phyloP scores from a whole-genome alignment of 1,140 invertebrate species.

The Caenorhabditis remanei region DNA sequence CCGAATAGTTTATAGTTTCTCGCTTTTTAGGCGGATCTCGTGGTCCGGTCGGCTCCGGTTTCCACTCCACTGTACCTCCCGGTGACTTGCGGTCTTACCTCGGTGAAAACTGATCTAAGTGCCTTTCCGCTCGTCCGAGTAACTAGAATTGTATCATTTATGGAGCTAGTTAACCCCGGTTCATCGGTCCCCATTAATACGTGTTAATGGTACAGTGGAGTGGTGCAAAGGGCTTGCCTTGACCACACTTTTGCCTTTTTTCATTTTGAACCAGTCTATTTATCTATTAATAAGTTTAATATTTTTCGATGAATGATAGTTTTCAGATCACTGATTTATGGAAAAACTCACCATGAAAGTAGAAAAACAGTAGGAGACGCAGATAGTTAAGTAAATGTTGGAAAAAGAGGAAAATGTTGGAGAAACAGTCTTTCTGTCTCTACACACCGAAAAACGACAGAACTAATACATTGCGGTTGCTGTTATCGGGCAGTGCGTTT shows the following conservation, averaged over 20 bases:
- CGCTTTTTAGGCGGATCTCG: not conserved
- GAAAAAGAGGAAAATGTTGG: not conserved
- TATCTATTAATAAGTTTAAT: not conserved
- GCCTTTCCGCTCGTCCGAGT: not conserved
- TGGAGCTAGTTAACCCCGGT: not conserved
- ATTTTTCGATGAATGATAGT: not conserved
- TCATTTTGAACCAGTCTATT: not conserved
- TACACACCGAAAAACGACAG: conserved; percentile 26
- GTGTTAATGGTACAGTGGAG: not conserved
- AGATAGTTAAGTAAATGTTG: conserved; percentile 29
- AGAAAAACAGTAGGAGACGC: conserved; percentile 20
- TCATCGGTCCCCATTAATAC: no score
- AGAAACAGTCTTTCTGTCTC: not conserved
- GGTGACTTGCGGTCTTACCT: not conserved
- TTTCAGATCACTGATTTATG: not conserved
- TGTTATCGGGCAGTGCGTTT: conserved; percentile 30
- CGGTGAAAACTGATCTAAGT: not conserved
- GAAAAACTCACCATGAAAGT: not conserved
- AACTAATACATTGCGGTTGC: conserved; percentile 23
- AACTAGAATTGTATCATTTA: not conserved
- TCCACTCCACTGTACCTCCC: not conserved
- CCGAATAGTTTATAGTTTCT: not conserved
- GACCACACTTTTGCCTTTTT: conserved; percentile 29
- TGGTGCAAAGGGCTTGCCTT: not conserved
- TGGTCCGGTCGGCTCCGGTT: not conserved